Evolutionary conservation across 2,797 vertebrate genomes (phyloP).

Genomic region (Hydrocynus forskahlii): DNA sequence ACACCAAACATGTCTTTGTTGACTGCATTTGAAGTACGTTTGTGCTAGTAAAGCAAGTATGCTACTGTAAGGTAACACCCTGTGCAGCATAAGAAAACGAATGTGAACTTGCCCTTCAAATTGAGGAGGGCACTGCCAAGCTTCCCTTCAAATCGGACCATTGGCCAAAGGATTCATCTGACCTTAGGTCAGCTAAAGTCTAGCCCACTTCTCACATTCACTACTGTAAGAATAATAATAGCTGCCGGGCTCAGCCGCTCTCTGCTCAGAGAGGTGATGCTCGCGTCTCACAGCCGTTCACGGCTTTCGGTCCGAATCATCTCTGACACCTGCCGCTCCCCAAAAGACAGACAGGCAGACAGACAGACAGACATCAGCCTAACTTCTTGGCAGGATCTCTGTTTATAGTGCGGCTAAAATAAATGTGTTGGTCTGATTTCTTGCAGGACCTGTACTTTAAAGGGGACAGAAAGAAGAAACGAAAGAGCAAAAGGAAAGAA

Average conservation of each 20-base stretch:
- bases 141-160: background rate
- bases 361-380: slow-evolving; percentile 42
- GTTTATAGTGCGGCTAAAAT: slow-evolving; percentile 35
- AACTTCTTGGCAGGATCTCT: slow-evolving; percentile 18
- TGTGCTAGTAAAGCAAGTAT: too few species aligned
- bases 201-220: slow-evolving; percentile 46
- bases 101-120: background rate
- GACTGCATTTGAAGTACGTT: too few species aligned
- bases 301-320: slow-evolving; percentile 62
- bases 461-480: background rate
- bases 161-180: slow-evolving; percentile 31
- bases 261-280: background rate
- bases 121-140: too few species aligned
- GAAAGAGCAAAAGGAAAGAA: too few species aligned
- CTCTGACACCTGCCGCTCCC: slow-evolving; percentile 61
- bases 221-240: background rate
- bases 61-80: too few species aligned
- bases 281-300: background rate
- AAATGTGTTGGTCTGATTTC: slow-evolving; percentile 31
- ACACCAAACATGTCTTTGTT: too few species aligned
- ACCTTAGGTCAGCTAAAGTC: slow-evolving; percentile 37
- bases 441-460: background rate
- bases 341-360: slow-evolving; percentile 11
- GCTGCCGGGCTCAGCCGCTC: background rate
- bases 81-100: background rate